Evolutionary conservation across 2,888 invertebrate genomes (phyloP).

Genomic region (Minunthozetes semirufus): DNA sequence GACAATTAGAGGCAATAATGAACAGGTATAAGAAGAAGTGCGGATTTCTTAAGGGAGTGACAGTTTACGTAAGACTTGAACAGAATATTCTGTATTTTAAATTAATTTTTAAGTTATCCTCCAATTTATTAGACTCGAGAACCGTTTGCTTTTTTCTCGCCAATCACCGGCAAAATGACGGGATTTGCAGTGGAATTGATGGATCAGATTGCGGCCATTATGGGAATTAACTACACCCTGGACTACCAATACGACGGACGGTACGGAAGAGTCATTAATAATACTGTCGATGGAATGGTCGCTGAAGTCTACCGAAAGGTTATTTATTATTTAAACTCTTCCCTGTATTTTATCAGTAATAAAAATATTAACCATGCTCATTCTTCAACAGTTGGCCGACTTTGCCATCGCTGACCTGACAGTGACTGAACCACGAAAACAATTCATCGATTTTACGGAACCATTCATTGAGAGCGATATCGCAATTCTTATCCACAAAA

Average conservation of each 20-base stretch:
- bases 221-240: constrained; percentile 21
- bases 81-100: no score
- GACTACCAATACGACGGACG: constrained; percentile 28
- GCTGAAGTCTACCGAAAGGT: constrained; percentile 25
- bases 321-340: no score
- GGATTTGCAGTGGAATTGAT: constrained; percentile 32
- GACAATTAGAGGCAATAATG: not conserved
- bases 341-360: no score
- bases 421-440: no score
- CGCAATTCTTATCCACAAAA: not conserved
- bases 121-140: not conserved
- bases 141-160: constrained; percentile 23
- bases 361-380: no score
- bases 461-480: not conserved
- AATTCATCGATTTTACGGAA: not conserved
- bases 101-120: no score
- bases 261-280: constrained; percentile 30
- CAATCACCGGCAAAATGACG: constrained; percentile 19
- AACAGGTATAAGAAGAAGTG: constrained; percentile 14
- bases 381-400: no score
- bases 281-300: constrained; percentile 33
- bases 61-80: no score
- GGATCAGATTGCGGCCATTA: constrained; percentile 16
- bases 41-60: no score
- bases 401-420: no score